These are phyloP conservation scores for Pyrocoelia pectoralis DNA, from an alignment of 2,888 invertebrate genomes.

Conservation along the genomic window DNA sequence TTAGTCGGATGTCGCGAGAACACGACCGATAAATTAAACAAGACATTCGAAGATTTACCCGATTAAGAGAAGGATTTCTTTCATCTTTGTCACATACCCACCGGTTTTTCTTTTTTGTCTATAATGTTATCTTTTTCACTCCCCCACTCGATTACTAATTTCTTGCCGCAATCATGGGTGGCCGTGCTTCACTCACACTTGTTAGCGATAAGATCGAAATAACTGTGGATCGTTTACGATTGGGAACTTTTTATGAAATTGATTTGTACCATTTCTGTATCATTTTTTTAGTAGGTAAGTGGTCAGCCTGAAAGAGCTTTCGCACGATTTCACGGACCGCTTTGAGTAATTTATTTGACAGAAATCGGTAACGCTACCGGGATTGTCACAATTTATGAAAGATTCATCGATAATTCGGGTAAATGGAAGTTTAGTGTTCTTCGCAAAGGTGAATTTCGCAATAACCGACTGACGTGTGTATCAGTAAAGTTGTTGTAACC, in stretches of 20 bases:
- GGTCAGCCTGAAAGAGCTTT: not conserved
- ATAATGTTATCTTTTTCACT: conserved; percentile 20
- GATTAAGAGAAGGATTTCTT: conserved; percentile 26
- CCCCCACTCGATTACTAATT: conserved; percentile 40
- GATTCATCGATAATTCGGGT: conserved; percentile 7
- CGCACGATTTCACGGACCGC: not conserved
- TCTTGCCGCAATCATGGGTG: conserved; percentile 40
- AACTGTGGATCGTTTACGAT: conserved; percentile 34
- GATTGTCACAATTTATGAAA: conserved; percentile 14
- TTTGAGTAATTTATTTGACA: conserved; percentile 28
- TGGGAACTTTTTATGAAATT: conserved; percentile 25
- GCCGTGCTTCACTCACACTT: conserved; percentile 38
- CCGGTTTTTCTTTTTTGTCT: conserved; percentile 8
- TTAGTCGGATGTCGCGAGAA: conserved; percentile 51
- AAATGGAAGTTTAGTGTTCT: conserved; percentile 21
- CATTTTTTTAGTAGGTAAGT: too few relatives aligned
- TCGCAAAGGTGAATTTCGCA: not conserved
- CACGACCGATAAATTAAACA: conserved; percentile 52
- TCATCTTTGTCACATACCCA: conserved; percentile 27
- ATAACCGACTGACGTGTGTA: conserved; percentile 13
- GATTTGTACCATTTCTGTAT: conserved; percentile 20
- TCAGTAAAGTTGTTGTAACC: conserved; percentile 28
- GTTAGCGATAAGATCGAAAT: conserved; percentile 33
- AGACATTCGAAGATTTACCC: conserved; percentile 44
- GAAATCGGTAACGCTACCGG: conserved; percentile 28